Evolutionary conservation across 2,113 vertebrate genomes (phyloP).

Genomic region (Kryptolebias marmoratus): DNA sequence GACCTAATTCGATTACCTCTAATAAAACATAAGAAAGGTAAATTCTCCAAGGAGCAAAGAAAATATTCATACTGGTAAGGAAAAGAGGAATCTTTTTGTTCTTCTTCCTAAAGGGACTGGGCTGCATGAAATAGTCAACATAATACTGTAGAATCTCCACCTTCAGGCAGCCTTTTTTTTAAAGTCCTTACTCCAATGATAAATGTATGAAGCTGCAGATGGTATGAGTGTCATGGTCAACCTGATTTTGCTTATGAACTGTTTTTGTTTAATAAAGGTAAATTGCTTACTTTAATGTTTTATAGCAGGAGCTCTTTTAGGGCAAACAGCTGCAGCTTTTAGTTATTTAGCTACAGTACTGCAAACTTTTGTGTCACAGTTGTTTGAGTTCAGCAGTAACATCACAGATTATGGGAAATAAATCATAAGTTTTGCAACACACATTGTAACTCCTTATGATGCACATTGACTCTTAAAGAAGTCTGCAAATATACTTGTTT

Average conservation of each 20-base stretch:
- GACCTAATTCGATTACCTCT: constrained; percentile 19
- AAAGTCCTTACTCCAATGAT: constrained; percentile 46
- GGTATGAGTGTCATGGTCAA: constrained; percentile 32
- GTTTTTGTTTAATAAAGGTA: constrained; percentile 28
- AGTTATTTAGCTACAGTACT: constrained; percentile 12
- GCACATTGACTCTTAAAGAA: no score
- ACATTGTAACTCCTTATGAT: no score
- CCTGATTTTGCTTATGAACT: constrained; percentile 36
- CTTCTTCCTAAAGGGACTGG: no score
- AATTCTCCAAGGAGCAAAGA: not conserved
- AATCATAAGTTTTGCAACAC: no score
- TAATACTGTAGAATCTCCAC: constrained; percentile 46
- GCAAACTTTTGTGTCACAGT: not conserved
- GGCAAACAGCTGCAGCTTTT: constrained; percentile 18
- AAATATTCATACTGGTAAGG: no score
- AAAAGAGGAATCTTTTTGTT: no score
- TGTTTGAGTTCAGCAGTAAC: not conserved
- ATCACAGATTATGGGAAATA: not conserved
- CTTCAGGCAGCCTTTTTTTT: constrained; percentile 38
- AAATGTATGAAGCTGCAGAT: constrained; percentile 46
- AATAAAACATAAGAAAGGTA: not conserved
- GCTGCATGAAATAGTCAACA: constrained; percentile 21
- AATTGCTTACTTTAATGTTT: constrained; percentile 61
- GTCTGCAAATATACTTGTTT: no score
- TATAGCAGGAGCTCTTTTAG: constrained; percentile 38